Evolutionary conservation across 2,888 invertebrate genomes (phyloP), one percentile per base, ranked within the genome.

Genomic region (Ichneumon xanthorius): DNA sequence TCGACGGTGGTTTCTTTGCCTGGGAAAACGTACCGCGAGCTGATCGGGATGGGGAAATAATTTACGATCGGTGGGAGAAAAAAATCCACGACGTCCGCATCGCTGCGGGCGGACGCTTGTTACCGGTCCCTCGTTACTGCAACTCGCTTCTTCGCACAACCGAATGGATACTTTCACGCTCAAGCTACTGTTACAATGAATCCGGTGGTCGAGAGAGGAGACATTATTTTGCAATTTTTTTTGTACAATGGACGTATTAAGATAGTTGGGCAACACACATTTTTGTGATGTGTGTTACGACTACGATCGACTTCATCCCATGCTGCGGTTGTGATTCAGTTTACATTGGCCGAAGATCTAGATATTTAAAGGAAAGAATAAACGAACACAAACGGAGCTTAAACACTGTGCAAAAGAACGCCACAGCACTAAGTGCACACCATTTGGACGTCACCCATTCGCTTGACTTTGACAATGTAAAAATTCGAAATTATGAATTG

Each of bases 71-170:
- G 9, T 45, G 45, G 45, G 14, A 1, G 22, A 53, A 50, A 58
- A 72, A 75, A 53, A 61, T 61, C 33, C 67, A 33, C 9, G 19
- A 7, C 22, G 30, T n/a, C n/a, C n/a, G n/a, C n/a, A n/a, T n/a
- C n/a, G n/a, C 61, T 63, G 40, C 37, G 37, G 22, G 65, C 65
- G 55, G 5, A 82, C 68, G 80, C 58, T 84, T 76, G 80, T 72
- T 76, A 71, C 48, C 48, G 55, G n/a, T 65, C 30, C 71, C 48
- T 76, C 68, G 45, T 55, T 67, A 67, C 48, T 65, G 50, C 48
- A 37, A 71, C 48, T 48, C 14, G 53, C 71, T 79, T 55, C 63
- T 19, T 45, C 48, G 30, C 61, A 16, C 61, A 63, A 53, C 19
- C 6, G 30, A 61, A 33, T 33, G 26, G 45, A 30, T 55, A 50